Evolutionary conservation across 1,140 invertebrate species (phyloP).

Genomic region (Spodoptera frugiperda): DNA sequence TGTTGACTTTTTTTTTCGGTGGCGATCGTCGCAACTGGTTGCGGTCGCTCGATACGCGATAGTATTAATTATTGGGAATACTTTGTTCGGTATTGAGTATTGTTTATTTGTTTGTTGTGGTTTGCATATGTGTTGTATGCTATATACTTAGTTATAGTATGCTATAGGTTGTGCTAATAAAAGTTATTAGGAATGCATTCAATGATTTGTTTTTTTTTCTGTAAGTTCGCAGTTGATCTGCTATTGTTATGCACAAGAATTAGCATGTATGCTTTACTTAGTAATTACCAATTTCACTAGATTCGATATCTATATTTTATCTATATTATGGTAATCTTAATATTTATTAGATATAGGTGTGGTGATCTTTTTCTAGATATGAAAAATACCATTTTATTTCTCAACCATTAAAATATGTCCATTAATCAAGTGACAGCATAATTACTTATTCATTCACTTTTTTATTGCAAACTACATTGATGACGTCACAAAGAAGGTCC

Average conservation of each 20-base stretch:
- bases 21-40: not conserved
- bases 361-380: too few relatives aligned
- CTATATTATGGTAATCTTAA: too few relatives aligned
- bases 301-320: too few relatives aligned
- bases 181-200: too few relatives aligned
- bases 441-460: constrained; percentile 10
- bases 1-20: constrained; percentile 41
- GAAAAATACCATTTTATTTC: not conserved
- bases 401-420: not conserved
- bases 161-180: not conserved
- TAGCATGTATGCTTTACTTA: too few relatives aligned
- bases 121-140: not conserved
- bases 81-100: constrained; percentile 4
- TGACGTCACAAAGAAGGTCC: constrained; percentile 20
- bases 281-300: too few relatives aligned
- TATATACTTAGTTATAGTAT: not conserved
- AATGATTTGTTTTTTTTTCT: too few relatives aligned
- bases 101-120: not conserved
- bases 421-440: constrained; percentile 19
- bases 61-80: constrained; percentile 2
- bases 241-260: too few relatives aligned
- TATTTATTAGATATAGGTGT: too few relatives aligned
- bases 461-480: constrained; percentile 14
- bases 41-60: not conserved
- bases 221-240: too few relatives aligned